Evolutionary conservation across 2,888 invertebrate genomes (phyloP).

Genomic region (Drosophila quinaria): DNA sequence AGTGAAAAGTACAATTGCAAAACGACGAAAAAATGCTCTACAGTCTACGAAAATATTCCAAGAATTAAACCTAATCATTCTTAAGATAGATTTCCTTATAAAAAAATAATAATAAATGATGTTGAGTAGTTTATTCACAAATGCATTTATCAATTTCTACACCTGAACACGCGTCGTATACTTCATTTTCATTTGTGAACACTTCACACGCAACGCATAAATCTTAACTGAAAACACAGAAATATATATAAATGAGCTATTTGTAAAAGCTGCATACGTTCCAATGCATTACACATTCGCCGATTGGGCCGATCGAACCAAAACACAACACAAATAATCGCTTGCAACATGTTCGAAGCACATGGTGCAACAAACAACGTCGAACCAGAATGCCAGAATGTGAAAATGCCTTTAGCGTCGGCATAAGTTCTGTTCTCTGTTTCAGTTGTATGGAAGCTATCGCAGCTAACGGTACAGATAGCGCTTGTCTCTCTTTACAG

Average conservation of each 20-base stretch:
- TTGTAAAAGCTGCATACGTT: conserved; percentile 54
- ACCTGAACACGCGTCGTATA: conserved; percentile 23
- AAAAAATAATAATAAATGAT: conserved; percentile 15
- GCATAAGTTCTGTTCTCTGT: conserved; percentile 41
- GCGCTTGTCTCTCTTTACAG: conserved; percentile 36
- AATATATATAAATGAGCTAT: conserved; percentile 27
- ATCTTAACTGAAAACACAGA: conserved; percentile 19
- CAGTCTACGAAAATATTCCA: not conserved
- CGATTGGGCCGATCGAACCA: conserved; percentile 58
- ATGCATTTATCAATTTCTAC: conserved; percentile 33
- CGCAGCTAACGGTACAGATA: conserved; percentile 71
- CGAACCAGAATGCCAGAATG: conserved; percentile 26
- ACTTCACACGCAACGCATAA: conserved; percentile 33
- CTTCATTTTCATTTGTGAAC: conserved; percentile 57
- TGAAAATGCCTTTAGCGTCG: conserved; percentile 29
- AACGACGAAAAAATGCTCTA: conserved; percentile 1
- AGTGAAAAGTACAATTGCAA: not conserved
- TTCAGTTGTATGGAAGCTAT: conserved; percentile 75
- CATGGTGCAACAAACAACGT: conserved; percentile 50
- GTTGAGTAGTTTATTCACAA: conserved; percentile 42
- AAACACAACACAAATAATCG: conserved; percentile 68
- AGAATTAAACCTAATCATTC: not conserved
- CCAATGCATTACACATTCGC: conserved; percentile 46
- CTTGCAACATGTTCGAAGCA: conserved; percentile 69
- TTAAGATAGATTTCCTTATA: not conserved